Percentiles rank a stretch among this genome's conserved stretches.
phyloP scores from a whole-genome alignment of 2,888 invertebrate genomes.

The Pherbina coryleti region DNA sequence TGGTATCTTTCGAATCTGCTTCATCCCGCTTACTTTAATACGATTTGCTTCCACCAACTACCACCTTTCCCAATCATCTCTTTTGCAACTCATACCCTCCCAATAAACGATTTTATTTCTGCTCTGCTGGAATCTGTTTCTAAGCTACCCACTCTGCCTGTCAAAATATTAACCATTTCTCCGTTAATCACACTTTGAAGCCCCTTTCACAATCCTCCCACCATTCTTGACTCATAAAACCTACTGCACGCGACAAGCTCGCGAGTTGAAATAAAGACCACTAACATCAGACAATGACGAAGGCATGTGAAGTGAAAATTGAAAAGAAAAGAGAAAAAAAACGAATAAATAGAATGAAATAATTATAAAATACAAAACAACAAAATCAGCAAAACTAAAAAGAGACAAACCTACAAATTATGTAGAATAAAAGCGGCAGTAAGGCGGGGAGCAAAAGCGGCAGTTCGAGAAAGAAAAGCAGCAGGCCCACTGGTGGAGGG shows the following conservation, averaged over 20 bases:
- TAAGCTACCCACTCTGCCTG: neutral
- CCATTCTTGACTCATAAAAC: neutral
- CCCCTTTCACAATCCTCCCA: neutral
- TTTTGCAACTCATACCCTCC: too few relatives aligned
- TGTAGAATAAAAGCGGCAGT: neutral
- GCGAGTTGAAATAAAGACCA: neutral
- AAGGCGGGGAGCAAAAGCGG: neutral
- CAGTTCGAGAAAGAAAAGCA: neutral
- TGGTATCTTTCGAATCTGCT: too few relatives aligned
- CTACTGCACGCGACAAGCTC: conserved; percentile 1
- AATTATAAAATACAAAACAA: neutral
- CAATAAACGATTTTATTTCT: neutral
- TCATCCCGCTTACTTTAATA: too few relatives aligned
- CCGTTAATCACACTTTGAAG: neutral
- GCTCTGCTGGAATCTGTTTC: neutral
- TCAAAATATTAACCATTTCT: neutral
- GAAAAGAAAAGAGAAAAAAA: neutral
- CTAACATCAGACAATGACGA: neutral
- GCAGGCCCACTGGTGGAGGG: too few relatives aligned
- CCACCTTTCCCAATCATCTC: too few relatives aligned
- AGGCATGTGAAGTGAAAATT: neutral
- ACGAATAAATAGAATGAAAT: neutral
- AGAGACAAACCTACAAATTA: conserved; percentile 5
- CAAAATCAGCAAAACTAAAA: neutral
- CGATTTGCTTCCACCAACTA: too few relatives aligned